Evolutionary conservation across 2,888 invertebrate genomes (phyloP).

Genomic region (Alsophila aescularia): DNA sequence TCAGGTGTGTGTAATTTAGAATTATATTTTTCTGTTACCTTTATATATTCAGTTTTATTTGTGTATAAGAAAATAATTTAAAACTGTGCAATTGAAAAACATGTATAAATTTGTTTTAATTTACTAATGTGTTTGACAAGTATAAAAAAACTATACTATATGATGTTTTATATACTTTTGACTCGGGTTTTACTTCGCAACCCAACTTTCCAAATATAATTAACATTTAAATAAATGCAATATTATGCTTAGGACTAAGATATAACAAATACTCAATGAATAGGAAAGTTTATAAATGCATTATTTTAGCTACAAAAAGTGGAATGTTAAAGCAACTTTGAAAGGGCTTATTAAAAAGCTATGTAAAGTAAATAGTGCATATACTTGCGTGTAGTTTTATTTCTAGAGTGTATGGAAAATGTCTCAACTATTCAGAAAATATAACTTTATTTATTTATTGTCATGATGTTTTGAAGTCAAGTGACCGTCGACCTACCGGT

Average conservation of each 20-base stretch:
- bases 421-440: slow-evolving; percentile 61
- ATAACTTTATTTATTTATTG: slow-evolving; percentile 74
- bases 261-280: slow-evolving; percentile 59
- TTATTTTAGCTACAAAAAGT: slow-evolving; percentile 51
- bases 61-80: background rate
- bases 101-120: too few species aligned
- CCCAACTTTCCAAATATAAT: slow-evolving; percentile 22
- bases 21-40: background rate
- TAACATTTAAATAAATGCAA: slow-evolving; percentile 53
- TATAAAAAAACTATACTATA: background rate
- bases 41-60: background rate
- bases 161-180: background rate
- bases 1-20: background rate
- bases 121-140: too few species aligned
- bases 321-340: slow-evolving; percentile 32
- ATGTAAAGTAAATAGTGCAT: slow-evolving; percentile 33
- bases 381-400: slow-evolving; percentile 30
- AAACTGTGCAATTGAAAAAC: background rate
- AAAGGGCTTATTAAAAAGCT: slow-evolving; percentile 35
- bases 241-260: slow-evolving; percentile 60
- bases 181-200: background rate
- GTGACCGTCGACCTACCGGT: slow-evolving; percentile 40
- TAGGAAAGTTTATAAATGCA: slow-evolving; percentile 60
- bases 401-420: slow-evolving; percentile 28
- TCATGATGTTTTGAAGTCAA: slow-evolving; percentile 69